Evolutionary conservation across 1,140 invertebrate species (phyloP).

Genomic region (Solenopsis invicta): DNA sequence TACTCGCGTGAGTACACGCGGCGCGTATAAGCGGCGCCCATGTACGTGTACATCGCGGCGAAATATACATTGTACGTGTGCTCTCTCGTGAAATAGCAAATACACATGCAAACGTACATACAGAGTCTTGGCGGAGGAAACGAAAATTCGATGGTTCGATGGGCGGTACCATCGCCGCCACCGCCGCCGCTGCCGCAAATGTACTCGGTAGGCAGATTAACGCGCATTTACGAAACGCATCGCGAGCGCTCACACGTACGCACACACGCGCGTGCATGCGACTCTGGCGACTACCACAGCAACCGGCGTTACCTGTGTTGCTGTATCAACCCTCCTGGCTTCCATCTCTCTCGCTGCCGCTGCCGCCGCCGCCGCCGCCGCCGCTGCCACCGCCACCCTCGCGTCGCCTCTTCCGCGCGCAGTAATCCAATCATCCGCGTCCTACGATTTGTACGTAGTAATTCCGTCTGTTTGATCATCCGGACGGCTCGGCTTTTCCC

Average conservation of each 20-base stretch:
- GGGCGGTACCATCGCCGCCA: conserved; percentile 65
- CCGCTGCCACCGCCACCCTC: conserved; percentile 58
- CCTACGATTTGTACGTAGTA: conserved; percentile 77
- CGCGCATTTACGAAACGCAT: conserved; percentile 75
- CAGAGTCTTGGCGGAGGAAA: conserved; percentile 67
- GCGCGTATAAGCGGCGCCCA: background rate
- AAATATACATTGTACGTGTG: conserved; percentile 41
- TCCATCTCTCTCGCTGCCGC: conserved; percentile 17
- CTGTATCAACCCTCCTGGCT: conserved; percentile 45
- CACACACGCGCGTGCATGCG: background rate
- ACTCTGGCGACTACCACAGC: conserved; percentile 60
- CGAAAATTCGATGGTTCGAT: conserved; percentile 75
- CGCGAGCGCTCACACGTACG: background rate
- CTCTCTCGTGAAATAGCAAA: conserved; percentile 71
- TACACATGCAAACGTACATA: conserved; percentile 2
- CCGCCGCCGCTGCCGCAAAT: conserved; percentile 66
- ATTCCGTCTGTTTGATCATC: conserved; percentile 74
- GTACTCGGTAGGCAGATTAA: conserved; percentile 77
- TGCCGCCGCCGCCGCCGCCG: no score
- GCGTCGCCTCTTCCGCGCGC: conserved; percentile 63
- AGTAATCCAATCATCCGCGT: conserved; percentile 78
- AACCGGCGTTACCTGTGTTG: conserved; percentile 63
- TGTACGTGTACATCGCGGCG: conserved; percentile 30
- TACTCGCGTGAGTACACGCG: background rate
- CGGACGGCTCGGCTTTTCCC: conserved; percentile 67